Conservation (phyloP, 2,888 invertebrate species). For the Acanthosepion lycidas region DNA sequence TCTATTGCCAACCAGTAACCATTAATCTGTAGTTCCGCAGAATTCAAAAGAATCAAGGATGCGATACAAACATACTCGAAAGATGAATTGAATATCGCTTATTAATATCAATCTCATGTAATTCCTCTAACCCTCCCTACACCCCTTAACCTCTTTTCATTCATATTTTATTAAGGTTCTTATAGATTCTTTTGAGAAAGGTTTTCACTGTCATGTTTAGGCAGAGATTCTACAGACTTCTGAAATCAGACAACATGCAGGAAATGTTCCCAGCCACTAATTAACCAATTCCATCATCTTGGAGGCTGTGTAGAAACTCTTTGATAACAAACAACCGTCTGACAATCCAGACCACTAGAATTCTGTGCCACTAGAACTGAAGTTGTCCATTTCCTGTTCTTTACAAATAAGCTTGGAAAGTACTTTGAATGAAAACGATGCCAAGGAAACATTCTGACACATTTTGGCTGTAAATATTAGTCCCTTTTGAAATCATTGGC, state of each 20-base stretch:
- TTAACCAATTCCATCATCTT: background rate
- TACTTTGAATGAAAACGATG: too few relatives aligned
- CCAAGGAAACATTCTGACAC: background rate
- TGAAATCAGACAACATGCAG: background rate
- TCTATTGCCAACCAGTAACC: background rate
- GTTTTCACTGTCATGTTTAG: background rate
- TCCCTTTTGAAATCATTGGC: background rate
- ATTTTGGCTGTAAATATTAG: background rate
- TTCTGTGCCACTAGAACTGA: too few relatives aligned
- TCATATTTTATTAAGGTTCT: background rate
- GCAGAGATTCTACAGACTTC: background rate
- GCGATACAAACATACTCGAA: background rate
- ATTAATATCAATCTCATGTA: background rate
- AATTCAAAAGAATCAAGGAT: background rate
- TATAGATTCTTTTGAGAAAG: background rate
- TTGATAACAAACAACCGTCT: too few relatives aligned
- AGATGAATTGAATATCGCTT: background rate
- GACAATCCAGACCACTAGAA: too few relatives aligned
- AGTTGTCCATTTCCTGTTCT: too few relatives aligned
- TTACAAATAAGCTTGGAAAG: too few relatives aligned
- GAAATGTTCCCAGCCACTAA: constrained; percentile 6
- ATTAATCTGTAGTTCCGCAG: background rate
- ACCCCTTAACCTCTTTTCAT: background rate
- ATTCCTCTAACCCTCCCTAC: background rate
- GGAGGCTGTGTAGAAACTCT: too few relatives aligned